Evolutionary conservation across 2,888 invertebrate species (phyloP).

Genomic region (Neoitamus cyanurus): DNA sequence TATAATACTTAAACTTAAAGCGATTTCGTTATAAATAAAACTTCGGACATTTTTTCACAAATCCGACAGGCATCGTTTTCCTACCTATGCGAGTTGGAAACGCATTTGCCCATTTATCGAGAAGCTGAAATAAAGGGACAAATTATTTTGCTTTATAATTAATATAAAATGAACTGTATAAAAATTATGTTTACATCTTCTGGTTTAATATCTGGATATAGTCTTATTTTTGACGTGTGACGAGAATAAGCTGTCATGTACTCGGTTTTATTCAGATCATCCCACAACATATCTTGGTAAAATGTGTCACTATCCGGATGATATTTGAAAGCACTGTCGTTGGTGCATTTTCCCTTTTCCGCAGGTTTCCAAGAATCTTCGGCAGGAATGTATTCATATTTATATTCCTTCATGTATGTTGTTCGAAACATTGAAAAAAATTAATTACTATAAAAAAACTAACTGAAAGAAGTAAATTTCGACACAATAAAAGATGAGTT

Average conservation of each 20-base stretch:
- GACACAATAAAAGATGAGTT: not conserved
- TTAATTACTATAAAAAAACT: not conserved
- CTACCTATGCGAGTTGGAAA: not conserved
- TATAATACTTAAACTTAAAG: not conserved
- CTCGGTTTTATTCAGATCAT: slow-evolving; percentile 43
- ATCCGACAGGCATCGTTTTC: not conserved
- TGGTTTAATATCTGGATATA: slow-evolving; percentile 31
- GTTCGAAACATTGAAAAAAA: slow-evolving; percentile 41
- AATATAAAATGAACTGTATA: not conserved
- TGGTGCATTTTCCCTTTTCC: not conserved
- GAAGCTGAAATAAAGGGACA: not conserved
- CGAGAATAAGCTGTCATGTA: slow-evolving; percentile 37
- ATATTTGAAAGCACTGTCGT: not conserved
- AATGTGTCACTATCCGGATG: slow-evolving; percentile 27
- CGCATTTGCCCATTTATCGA: not conserved
- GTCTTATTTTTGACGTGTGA: slow-evolving; percentile 11
- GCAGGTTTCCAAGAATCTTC: slow-evolving; percentile 24
- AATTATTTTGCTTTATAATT: not conserved
- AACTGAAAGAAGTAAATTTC: not conserved
- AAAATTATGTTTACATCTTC: not conserved
- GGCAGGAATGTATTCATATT: slow-evolving; percentile 68
- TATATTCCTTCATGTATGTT: slow-evolving; percentile 47
- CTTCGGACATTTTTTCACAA: not conserved
- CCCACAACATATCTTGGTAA: slow-evolving; percentile 41
- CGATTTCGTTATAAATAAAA: not conserved